Conservation (phyloP, 2,888 invertebrate genomes). For the Eupithecia pulchellata region DNA sequence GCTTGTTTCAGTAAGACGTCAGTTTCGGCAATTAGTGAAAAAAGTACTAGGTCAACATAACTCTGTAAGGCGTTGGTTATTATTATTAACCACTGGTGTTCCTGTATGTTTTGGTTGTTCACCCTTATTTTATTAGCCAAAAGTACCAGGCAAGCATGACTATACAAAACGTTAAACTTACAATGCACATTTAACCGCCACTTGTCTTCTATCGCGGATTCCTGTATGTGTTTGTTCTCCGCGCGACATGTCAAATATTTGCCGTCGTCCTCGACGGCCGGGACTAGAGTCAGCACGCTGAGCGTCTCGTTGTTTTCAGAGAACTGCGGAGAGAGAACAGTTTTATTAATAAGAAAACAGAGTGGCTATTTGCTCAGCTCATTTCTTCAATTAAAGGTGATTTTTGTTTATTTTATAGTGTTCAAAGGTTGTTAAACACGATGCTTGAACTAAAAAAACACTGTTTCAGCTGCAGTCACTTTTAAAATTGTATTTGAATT, state of each 20-base stretch:
- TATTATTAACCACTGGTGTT: background rate
- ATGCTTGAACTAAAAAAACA: background rate
- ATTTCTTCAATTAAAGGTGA: background rate
- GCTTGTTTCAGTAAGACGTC: background rate
- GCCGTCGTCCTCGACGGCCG: constrained; percentile 94
- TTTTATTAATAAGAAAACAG: constrained; percentile 8
- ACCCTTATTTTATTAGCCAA: background rate
- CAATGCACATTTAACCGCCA: constrained; percentile 95
- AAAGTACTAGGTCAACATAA: background rate
- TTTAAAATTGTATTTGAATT: constrained; percentile 12
- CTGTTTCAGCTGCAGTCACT: background rate
- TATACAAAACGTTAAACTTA: constrained; percentile 82
- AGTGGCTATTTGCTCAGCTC: background rate
- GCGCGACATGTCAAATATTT: constrained; percentile 95
- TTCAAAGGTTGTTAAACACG: background rate
- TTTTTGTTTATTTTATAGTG: background rate
- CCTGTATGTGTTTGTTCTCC: constrained; percentile 93
- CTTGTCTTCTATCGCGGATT: constrained; percentile 93
- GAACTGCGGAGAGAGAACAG: constrained; percentile 84
- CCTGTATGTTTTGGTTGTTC: background rate
- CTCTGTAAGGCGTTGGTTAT: background rate
- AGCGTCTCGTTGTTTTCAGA: constrained; percentile 93
- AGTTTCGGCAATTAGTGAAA: background rate
- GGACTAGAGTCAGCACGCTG: constrained; percentile 93
- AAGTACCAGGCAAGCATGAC: constrained; percentile 23